Evolutionary conservation across 1,140 invertebrate genomes (phyloP).

Genomic region (Lepidostoma basale): DNA sequence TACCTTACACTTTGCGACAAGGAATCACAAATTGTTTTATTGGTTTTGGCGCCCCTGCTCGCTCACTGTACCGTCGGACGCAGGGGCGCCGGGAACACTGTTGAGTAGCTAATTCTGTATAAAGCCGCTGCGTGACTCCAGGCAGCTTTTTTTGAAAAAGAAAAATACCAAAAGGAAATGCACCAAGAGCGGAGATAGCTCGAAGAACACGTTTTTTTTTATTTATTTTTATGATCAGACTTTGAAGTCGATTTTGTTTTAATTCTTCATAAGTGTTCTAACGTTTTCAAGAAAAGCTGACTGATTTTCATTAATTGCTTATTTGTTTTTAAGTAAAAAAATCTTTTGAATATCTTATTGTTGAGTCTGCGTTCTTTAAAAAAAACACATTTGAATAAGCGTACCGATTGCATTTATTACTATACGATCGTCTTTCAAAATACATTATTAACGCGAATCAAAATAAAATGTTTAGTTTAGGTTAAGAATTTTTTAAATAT

Average conservation of each 20-base stretch:
- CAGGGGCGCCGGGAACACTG: background rate
- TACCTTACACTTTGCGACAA: constrained; percentile 9
- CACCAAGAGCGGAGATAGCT: too few relatives aligned
- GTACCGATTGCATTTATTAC: too few relatives aligned
- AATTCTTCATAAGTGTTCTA: background rate
- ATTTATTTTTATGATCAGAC: too few relatives aligned
- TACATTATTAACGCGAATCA: too few relatives aligned
- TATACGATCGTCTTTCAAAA: too few relatives aligned
- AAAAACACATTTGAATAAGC: constrained; percentile 12
- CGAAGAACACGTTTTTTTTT: too few relatives aligned
- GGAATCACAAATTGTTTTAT: constrained; percentile 18
- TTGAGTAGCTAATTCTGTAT: constrained; percentile 29
- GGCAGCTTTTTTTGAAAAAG: constrained; percentile 9
- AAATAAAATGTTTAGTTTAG: too few relatives aligned
- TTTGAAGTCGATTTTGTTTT: too few relatives aligned
- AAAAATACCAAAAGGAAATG: background rate
- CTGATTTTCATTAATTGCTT: background rate
- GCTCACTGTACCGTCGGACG: background rate
- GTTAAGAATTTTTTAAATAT: too few relatives aligned
- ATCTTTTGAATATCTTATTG: background rate
- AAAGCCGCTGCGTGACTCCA: background rate
- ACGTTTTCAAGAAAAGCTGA: background rate
- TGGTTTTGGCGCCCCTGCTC: background rate
- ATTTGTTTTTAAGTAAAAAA: constrained; percentile 18
- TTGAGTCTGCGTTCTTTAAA: background rate